Evolutionary conservation across 2,888 invertebrate species (phyloP).

Genomic region (Thereva unica): DNA sequence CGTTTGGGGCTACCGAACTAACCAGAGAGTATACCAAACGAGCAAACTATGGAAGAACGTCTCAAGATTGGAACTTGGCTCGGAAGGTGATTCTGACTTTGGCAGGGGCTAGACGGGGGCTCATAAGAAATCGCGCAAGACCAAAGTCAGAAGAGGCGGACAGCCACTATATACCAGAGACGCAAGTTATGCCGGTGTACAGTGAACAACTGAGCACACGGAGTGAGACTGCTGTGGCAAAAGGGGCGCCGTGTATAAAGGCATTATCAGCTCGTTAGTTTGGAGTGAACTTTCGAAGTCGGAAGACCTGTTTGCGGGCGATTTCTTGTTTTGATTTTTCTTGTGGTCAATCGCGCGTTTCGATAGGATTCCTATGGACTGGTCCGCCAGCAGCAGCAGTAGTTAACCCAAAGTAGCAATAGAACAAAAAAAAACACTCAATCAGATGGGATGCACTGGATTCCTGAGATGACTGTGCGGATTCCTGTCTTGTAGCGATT

Average conservation of each 20-base stretch:
- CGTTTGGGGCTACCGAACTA: conserved; percentile 12
- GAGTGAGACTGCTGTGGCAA: conserved; percentile 31
- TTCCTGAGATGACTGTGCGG: conserved; percentile 28
- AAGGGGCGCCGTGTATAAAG: conserved; percentile 25
- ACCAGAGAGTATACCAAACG: not conserved
- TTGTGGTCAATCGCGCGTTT: conserved; percentile 1
- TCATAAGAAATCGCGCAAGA: conserved; percentile 10
- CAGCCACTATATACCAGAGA: conserved; percentile 6
- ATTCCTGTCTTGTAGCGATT: conserved; percentile 1
- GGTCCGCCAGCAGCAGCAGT: conserved; percentile 3
- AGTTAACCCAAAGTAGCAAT: conserved; percentile 1
- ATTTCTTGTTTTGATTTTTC: no score
- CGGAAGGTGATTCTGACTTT: conserved; percentile 14
- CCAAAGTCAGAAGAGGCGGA: conserved; percentile 38
- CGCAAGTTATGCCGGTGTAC: conserved; percentile 19
- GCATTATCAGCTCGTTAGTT: conserved; percentile 40
- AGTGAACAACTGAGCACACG: conserved; percentile 1
- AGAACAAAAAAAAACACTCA: not conserved
- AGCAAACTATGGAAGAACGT: no score
- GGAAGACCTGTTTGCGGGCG: conserved; percentile 23
- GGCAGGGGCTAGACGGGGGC: conserved; percentile 12
- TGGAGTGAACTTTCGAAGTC: conserved; percentile 33
- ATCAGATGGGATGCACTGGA: conserved; percentile 19
- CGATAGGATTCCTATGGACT: not conserved
- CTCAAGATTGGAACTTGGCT: no score